Evolutionary conservation across 2,888 invertebrate species (phyloP), one percentile per base, ranked within the genome.

Genomic region (Lutraria lutraria): DNA sequence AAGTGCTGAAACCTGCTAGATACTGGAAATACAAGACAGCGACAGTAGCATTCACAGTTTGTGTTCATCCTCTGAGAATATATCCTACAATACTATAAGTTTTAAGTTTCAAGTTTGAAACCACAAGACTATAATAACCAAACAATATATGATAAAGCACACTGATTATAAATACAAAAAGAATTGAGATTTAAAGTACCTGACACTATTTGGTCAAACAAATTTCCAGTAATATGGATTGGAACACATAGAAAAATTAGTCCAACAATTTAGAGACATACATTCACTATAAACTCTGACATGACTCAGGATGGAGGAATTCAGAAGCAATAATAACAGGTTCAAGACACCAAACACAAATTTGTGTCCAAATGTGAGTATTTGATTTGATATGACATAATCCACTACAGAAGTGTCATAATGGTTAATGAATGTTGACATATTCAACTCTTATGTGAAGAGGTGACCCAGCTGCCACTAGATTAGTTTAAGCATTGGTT

Each of bases 401-500:
- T 31, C 34, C 76, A 13, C 34, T 76, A 76, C 31, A 31, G 19
- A 31, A 76, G 31, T 76, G 76, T 76, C 76, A 76, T 76, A 76
- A 76, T 76, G 29, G 29, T 1, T 76, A 76, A 76, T 76, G 34
- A 76, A 34, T 76, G 15, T 31, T 76, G 76, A 84, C 84, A 84
- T 76, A 54, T 84, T 84, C 53, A 84, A 84, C 76, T 76, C 53
- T 31, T 76, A 76, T 19, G 31, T 76, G 53, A 52, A 84, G 76
- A 25, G 29, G 52, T 72, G 84, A 34, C 29, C 52, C 84, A 72
- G 76, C 84, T 84, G 84, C 72, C 53, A 53, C 34, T 25, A n/a
- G 72, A 84, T 84, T 84, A 84, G 63, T 53, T 84, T 16, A 84
- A 84, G 76, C 68, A 84, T 19, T 10, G 52, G 54, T 16, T 76